Evolutionary conservation across 2,888 invertebrate genomes (phyloP), one percentile per base, ranked within the genome.

Genomic region (Hypomecis punctinalis): DNA sequence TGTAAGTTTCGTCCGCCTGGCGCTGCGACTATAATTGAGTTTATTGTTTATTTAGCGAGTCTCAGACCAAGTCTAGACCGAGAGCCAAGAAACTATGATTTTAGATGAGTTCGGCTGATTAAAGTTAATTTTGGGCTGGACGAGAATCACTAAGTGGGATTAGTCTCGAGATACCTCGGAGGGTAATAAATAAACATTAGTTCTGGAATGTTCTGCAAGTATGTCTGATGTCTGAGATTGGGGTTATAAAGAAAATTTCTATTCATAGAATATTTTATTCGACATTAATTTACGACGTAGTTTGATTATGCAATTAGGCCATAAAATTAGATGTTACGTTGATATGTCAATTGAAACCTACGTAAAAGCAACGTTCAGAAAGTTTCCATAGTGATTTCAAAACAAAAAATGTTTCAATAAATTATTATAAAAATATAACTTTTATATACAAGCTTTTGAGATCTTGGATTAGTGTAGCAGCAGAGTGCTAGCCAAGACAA

Each of bases 101-200:
- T 59, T 54, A 46, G 63, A 63, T 63, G 55, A 63, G 54, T 43
- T 55, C 8, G 37, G 0, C 23, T 59, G 45, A 63, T 59, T 58
- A 43, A 40, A 55, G 49, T 33, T 49, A 49, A 51, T 59, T 39
- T 45, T 45, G 45, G 43, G 5, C 43, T 59, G 11, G 33, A 39
- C 54, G 7, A 55, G 59, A 63, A 54, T 45, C 10, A 54, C 54
- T 58, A 54, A 52, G 51, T 48, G 37, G 51, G 48, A 55, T 55
- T 47, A 53, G 23, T 53, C 48, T 47, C 35, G 8, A 42, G 8
- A 43, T 47, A 53, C 42, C 43, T 39, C 49, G 10, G 39, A 56
- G 39, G 45, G 7, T 39, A 51, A 56, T 62, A 62, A 56, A 62
- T 62, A 59, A 59, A 51, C 42, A 58, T 49, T 42, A 36, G 58